Evolutionary conservation across 2,888 invertebrate genomes (phyloP), one percentile per base, ranked within the genome.

Genomic region (Ectemnius cavifrons): DNA sequence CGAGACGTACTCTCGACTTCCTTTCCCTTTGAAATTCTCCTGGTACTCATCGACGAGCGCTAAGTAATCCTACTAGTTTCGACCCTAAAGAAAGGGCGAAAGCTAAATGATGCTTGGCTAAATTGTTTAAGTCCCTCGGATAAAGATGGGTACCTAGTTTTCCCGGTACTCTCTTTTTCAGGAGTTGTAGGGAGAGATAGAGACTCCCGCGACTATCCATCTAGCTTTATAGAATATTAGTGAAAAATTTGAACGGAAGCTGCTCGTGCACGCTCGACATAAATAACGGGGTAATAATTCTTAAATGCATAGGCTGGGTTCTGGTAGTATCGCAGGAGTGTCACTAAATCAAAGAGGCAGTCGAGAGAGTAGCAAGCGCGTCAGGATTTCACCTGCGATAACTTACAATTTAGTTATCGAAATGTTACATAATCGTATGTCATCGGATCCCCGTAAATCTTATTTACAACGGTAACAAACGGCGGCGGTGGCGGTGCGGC

Each of bases 401-500:
- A 76, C 69, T 77, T 69, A 63, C 76, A 76, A 77, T 77, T 75
- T 67, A 70, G 77, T 76, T 77, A 76, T 73, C 77, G 67, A 76
- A 76, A 73, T 73, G 76, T 77, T 76, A 67, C 73, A 60, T 77
- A 77, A 77, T 76, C 76, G 76, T 76, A 76, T 67, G 77, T 76
- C 70, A 77, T 73, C 76, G 77, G 76, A 77, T 77, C 65, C 72
- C 56, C 64, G 68, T 77, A 77, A 77, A 76, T 77, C 77, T 73
- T 70, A 76, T 66, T 75, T 63, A 49, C 52, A 65, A 46, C 65
- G 49, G 16, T 28, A 63, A 63, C 46, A 2, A 20, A 45, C 47
- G 46, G 58, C 52, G n/a, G 52, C 52, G 52, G 52, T 11, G 52
- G 5, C 1, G n/a, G 49, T 0, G n/a, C n/a, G n/a, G n/a, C n/a